A percentile compares a stretch with the other conserved stretches of the same genome.
These are phyloP conservation scores for Calcarius lapponicus DNA, from an alignment of 2,797 vertebrate species.

Conservation along the genomic window DNA sequence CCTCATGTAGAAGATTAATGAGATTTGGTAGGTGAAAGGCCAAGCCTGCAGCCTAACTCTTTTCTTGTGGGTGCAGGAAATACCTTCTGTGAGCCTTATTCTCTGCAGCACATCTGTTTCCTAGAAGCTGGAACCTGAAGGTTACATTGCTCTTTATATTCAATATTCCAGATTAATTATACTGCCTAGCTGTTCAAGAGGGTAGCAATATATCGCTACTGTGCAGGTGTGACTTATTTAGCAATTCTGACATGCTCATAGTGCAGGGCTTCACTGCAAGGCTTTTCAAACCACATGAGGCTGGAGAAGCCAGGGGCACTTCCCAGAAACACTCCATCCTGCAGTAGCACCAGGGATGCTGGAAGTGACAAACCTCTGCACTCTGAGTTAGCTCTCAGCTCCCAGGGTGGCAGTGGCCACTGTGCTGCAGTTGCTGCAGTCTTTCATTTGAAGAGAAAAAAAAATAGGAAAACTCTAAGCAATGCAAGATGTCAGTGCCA, in stretches of 20 bases:
- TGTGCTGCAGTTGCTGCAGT: not conserved
- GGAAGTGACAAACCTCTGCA: not conserved
- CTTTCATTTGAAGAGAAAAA: not conserved
- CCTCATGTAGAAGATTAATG: not conserved
- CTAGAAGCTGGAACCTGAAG: not conserved
- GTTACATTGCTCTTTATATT: not conserved
- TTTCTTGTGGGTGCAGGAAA: not conserved
- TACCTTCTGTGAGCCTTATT: not conserved
- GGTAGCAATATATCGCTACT: not conserved
- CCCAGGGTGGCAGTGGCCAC: not conserved
- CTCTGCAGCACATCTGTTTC: not conserved
- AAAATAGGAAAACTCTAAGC: not conserved
- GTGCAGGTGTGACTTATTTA: not conserved
- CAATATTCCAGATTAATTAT: not conserved
- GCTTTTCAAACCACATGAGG: not conserved
- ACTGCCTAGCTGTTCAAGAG: not conserved
- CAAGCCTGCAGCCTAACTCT: not conserved
- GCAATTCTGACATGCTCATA: not conserved
- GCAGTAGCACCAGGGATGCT: not conserved
- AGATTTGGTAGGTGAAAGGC: not conserved
- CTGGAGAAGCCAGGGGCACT: not conserved
- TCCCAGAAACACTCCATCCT: not conserved
- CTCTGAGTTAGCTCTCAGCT: not conserved
- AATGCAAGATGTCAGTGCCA: not conserved
- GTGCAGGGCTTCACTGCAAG: not conserved